Evolutionary conservation across 2,888 invertebrate species (phyloP), one percentile per base, ranked within the genome.

Genomic region (Entomobrya proxima): DNA sequence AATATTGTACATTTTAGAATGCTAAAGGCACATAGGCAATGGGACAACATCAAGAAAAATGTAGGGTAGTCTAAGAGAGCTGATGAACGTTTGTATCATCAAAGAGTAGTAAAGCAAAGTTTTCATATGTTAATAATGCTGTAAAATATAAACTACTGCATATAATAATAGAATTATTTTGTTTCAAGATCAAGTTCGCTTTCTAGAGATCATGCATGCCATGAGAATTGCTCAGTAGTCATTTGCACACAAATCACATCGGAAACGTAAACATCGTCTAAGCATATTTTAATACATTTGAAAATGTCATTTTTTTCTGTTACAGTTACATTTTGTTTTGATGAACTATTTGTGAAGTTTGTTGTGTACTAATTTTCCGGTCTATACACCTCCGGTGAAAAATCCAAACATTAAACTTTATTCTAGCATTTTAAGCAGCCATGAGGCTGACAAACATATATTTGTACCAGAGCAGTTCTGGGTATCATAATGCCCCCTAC

Each of bases 201-300:
- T 67, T 83, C 72, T 84, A 84, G 77, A 72, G 72, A 47, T 84
- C 37, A 69, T 76, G 85, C 74, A 64, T 67, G 40, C 21, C 80
- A 75, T 80, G 85, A 85, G 75, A 80, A 79, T 55, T 74, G 85
- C 24, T 85, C 85, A 85, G 85, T 85, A 80, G 74, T 76, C 35
- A 64, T 85, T 76, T 32, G 76, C 47, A 52, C 79, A 52, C 79
- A 80, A 75, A 67, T 79, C 72, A 21, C 74, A 74, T 67, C 79
- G 75, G 84, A 78, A 78, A 80, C n/a, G n/a, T n/a, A n/a, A 69
- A 15, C 21, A 37, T 37, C 27, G 35, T 11, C 50, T n/a, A n/a
- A 44, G 30, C 30, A n/a, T n/a, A 11, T 7, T 47, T 18, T n/a
- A 21, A 55, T 4, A 55, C 2, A 21, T 27, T 21, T 55, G 4